A percentile compares a stretch with the other conserved stretches of the same genome.
phyloP scores from a whole-genome alignment of 2,888 invertebrate species.

The Meghimatium bilineatum region DNA sequence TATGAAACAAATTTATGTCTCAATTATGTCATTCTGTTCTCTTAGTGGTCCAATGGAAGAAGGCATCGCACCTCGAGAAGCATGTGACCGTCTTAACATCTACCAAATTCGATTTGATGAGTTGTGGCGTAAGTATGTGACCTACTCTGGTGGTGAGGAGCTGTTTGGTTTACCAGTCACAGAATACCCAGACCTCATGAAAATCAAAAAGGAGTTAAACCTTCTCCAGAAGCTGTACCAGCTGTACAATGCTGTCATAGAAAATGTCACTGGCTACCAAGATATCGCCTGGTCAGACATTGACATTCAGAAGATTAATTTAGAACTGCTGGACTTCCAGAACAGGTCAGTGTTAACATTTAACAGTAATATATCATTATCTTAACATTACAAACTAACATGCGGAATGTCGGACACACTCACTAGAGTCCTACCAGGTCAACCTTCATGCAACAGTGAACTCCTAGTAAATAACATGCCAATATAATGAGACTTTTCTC shows the following conservation, averaged over 20 bases:
- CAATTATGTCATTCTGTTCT: neutral
- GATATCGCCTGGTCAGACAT: conserved; percentile 97
- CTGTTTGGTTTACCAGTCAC: conserved; percentile 93
- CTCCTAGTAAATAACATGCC: too few relatives aligned
- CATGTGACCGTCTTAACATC: conserved; percentile 92
- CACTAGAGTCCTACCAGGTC: too few relatives aligned
- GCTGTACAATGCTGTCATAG: conserved; percentile 96
- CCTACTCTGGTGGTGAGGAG: conserved; percentile 96
- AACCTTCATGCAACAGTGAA: too few relatives aligned
- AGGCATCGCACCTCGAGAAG: conserved; percentile 92
- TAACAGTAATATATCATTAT: too few relatives aligned
- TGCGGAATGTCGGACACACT: too few relatives aligned
- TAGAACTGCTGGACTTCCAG: conserved; percentile 97
- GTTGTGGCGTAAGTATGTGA: conserved; percentile 94
- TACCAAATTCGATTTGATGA: conserved; percentile 90
- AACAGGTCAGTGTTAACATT: conserved; percentile 82
- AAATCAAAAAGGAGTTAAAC: conserved; percentile 94
- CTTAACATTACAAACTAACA: too few relatives aligned
- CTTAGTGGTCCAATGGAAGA: conserved; percentile 92
- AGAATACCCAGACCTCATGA: conserved; percentile 94
- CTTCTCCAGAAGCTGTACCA: conserved; percentile 96
- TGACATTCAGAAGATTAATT: conserved; percentile 97
- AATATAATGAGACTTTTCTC: too few relatives aligned
- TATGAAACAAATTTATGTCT: neutral
- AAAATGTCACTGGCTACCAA: conserved; percentile 95